Evolutionary conservation across 2,113 vertebrate species (phyloP).

Genomic region (Pterocles orientalis): DNA sequence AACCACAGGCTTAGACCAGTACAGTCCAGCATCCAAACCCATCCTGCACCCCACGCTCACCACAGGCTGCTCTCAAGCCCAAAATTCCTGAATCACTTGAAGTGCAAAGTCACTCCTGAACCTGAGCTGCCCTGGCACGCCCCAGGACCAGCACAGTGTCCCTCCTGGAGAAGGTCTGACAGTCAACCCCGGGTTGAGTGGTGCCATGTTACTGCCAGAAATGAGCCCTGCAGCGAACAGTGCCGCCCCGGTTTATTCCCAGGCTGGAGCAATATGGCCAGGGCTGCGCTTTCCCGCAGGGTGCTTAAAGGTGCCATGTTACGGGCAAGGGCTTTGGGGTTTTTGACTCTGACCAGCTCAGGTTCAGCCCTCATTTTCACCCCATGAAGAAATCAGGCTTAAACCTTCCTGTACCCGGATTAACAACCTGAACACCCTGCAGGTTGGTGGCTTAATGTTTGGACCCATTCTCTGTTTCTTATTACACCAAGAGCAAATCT

Average conservation of each 20-base stretch:
- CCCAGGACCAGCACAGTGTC: not conserved
- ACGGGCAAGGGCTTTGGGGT: not conserved
- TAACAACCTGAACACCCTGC: not conserved
- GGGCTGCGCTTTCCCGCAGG: not conserved
- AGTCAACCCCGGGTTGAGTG: not conserved
- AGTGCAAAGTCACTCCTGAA: not conserved
- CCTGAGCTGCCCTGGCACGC: not conserved
- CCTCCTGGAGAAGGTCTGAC: not conserved
- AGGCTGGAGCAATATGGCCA: not conserved
- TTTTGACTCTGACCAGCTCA: not conserved
- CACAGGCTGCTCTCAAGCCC: not conserved
- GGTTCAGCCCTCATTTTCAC: not conserved
- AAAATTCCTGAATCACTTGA: not conserved
- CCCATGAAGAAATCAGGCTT: not conserved
- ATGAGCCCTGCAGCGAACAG: fast-evolving
- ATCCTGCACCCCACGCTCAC: fast-evolving
- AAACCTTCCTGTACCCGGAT: not conserved
- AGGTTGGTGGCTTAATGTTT: not conserved
- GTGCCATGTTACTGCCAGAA: not conserved
- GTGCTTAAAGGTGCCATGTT: not conserved
- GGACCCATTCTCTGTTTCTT: not conserved
- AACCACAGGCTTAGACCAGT: not conserved
- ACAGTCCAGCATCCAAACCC: not conserved
- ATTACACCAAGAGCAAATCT: not conserved
- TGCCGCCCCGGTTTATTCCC: not conserved